These are phyloP conservation scores for Glaucopsyche alexis DNA, from an alignment of 2,888 invertebrate species.

Conservation along the genomic window DNA sequence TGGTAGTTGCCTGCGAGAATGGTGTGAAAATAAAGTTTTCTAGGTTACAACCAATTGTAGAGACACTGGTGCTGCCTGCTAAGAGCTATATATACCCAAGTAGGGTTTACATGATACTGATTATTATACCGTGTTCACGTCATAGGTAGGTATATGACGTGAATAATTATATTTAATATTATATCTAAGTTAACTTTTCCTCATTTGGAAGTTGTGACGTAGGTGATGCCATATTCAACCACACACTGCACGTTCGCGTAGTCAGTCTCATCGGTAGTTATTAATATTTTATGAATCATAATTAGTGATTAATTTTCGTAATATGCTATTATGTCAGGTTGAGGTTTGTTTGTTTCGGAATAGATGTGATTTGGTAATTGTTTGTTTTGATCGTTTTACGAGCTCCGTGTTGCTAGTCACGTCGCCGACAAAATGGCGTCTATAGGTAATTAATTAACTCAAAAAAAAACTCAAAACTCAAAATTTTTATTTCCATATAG, in stretches of 20 bases:
- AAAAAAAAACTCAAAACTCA: too few species aligned
- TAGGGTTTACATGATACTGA: too few species aligned
- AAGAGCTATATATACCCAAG: too few species aligned
- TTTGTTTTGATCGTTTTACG: conserved; percentile 19
- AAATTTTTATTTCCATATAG: too few species aligned
- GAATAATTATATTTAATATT: neutral
- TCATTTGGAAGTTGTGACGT: neutral
- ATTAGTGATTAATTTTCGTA: neutral
- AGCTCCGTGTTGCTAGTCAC: conserved; percentile 17
- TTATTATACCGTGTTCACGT: too few species aligned
- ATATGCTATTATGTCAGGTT: neutral
- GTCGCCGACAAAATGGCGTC: conserved; percentile 19
- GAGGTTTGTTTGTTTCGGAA: conserved; percentile 12
- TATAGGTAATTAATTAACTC: too few species aligned
- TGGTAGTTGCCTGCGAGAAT: too few species aligned
- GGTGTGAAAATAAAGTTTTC: too few species aligned
- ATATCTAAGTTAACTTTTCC: neutral
- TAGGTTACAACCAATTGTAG: too few species aligned
- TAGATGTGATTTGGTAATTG: conserved; percentile 8
- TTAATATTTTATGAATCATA: neutral
- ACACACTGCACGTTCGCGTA: neutral
- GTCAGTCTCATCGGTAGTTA: neutral
- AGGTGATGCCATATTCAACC: neutral
- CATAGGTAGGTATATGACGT: neutral
- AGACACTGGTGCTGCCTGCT: too few species aligned